Conservation (phyloP, 2,888 invertebrate species). For the Scaptomyza tumidula region DNA sequence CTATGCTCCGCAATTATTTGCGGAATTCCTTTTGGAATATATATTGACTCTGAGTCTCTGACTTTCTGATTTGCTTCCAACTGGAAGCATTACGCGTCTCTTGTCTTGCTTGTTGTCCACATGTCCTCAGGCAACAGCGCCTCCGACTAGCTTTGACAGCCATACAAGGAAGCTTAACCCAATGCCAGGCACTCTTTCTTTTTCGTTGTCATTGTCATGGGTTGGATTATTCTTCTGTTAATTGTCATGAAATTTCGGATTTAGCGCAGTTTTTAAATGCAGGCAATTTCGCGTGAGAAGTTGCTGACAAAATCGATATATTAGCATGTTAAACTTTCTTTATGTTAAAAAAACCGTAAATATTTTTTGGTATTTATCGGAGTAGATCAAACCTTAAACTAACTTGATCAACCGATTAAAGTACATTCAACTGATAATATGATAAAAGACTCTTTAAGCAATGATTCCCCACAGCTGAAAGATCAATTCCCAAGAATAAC, state of each 20-base stretch:
- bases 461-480: constrained; percentile 3
- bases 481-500: neutral
- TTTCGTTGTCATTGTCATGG: constrained; percentile 30
- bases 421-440: neutral
- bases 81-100: constrained; percentile 42
- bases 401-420: too few species aligned
- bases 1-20: constrained; percentile 78
- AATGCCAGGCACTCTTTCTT: constrained; percentile 20
- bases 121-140: constrained; percentile 42
- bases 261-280: constrained; percentile 64
- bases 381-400: too few species aligned
- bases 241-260: constrained; percentile 74
- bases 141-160: constrained; percentile 67
- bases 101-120: constrained; percentile 28
- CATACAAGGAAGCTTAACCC: constrained; percentile 75
- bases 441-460: neutral
- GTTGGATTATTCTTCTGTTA: constrained; percentile 52
- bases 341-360: too few species aligned
- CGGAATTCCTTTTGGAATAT: constrained; percentile 81
- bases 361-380: too few species aligned
- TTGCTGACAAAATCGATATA: neutral
- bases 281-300: constrained; percentile 8
- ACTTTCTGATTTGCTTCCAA: constrained; percentile 25
- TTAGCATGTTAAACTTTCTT: too few species aligned
- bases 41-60: constrained; percentile 72